phyloP scores from a whole-genome alignment of 2,888 invertebrate genomes.

The Dicycla oo region DNA sequence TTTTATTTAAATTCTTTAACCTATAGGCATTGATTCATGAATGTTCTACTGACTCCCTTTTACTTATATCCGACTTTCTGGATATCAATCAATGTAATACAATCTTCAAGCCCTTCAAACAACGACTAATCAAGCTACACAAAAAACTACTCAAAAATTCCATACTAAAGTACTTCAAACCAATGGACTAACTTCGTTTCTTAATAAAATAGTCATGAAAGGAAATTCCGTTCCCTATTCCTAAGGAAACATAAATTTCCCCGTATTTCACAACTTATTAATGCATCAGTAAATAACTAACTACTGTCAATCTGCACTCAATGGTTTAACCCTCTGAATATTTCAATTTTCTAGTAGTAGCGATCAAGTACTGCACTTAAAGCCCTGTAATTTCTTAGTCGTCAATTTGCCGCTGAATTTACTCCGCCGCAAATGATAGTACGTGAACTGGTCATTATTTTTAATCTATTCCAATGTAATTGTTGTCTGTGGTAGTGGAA shows the following conservation, averaged over 20 bases:
- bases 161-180: not conserved
- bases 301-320: slow-evolving; percentile 20
- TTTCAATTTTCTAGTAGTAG: slow-evolving; percentile 51
- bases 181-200: not conserved
- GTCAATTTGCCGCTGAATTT: slow-evolving; percentile 56
- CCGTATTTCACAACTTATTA: slow-evolving; percentile 23
- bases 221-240: slow-evolving; percentile 31
- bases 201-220: not conserved
- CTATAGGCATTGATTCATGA: not conserved
- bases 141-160: not conserved
- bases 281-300: slow-evolving; percentile 28
- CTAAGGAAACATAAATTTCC: slow-evolving; percentile 18
- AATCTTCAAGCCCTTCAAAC: not conserved
- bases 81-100: not conserved
- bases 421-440: slow-evolving; percentile 49
- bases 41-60: not conserved
- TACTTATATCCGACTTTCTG: not conserved
- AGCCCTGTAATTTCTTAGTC: slow-evolving; percentile 62
- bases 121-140: not conserved
- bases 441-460: slow-evolving; percentile 62
- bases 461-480: slow-evolving; percentile 63
- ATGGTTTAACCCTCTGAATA: slow-evolving; percentile 57
- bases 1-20: slow-evolving; percentile 3
- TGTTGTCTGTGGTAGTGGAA: slow-evolving; percentile 53
- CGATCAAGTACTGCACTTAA: slow-evolving; percentile 59